These are phyloP conservation scores for Neodiprion lecontei DNA, from an alignment of 1,140 invertebrate species.

Conservation along the genomic window DNA sequence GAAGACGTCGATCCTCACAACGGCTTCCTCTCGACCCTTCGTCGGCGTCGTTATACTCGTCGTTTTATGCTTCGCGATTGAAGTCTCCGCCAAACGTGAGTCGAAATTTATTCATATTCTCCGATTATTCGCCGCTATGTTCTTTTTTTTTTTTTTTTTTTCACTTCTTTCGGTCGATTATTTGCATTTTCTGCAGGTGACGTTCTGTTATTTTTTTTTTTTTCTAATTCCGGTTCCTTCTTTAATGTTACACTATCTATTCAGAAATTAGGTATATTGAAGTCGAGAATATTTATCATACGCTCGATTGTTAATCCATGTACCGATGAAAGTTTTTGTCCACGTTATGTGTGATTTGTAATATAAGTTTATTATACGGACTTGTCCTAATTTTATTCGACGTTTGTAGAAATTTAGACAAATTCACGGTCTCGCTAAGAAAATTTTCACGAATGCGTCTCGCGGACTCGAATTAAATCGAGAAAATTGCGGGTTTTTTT, in stretches of 20 bases:
- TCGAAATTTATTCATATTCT: slow-evolving; percentile 10
- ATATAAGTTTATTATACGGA: too few relatives aligned
- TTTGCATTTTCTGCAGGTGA: not conserved
- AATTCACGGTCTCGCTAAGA: too few relatives aligned
- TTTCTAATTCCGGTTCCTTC: not conserved
- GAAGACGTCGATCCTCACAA: not conserved
- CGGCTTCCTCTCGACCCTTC: not conserved
- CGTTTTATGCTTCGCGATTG: slow-evolving; percentile 26
- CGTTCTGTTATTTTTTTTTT: not conserved
- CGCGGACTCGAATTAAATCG: too few relatives aligned
- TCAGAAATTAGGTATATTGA: too few relatives aligned
- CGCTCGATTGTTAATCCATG: too few relatives aligned
- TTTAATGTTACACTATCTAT: not conserved
- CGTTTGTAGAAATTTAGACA: too few relatives aligned
- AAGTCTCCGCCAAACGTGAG: slow-evolving; percentile 40
- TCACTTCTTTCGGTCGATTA: not conserved
- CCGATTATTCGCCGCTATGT: not conserved
- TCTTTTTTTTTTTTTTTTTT: not conserved
- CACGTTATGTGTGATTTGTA: too few relatives aligned
- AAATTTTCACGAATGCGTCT: too few relatives aligned
- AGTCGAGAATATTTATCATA: too few relatives aligned
- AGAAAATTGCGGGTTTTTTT: too few relatives aligned
- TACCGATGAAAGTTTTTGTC: too few relatives aligned
- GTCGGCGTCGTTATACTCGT: slow-evolving; percentile 29
- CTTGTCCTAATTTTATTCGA: too few relatives aligned